These are phyloP conservation scores for Nezara viridula DNA, from an alignment of 2,888 invertebrate genomes.

Conservation along the genomic window DNA sequence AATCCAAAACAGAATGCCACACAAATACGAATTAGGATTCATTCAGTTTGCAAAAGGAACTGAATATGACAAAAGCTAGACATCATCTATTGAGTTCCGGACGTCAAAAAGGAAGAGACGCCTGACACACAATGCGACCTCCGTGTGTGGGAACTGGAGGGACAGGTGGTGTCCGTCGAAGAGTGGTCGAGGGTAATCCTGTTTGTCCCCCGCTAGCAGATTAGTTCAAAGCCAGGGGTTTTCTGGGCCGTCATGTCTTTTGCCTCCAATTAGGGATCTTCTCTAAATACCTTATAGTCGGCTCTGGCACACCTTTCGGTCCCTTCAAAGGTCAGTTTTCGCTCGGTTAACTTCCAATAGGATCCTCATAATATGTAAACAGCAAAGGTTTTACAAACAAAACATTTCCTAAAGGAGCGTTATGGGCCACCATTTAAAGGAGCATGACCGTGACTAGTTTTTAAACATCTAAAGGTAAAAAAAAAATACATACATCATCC, in stretches of 20 bases:
- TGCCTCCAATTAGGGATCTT: constrained; percentile 35
- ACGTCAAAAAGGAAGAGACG: constrained; percentile 26
- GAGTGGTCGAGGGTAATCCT: constrained; percentile 46
- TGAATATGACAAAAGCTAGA: constrained; percentile 19
- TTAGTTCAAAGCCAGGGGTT: constrained; percentile 30
- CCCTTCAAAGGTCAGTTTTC: background rate
- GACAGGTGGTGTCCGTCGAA: constrained; percentile 38
- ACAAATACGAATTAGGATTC: background rate
- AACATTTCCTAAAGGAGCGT: background rate
- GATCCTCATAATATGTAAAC: background rate
- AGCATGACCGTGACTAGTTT: no score
- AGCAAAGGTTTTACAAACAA: background rate
- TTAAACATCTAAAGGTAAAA: no score
- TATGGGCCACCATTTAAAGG: no score
- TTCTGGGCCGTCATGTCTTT: constrained; percentile 18
- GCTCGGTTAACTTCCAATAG: background rate
- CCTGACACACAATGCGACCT: background rate
- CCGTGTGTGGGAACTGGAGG: constrained; percentile 49
- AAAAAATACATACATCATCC: no score
- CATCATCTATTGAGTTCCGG: constrained; percentile 23
- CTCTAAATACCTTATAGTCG: constrained; percentile 1
- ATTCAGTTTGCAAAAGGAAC: constrained; percentile 7
- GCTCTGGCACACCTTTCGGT: constrained; percentile 21
- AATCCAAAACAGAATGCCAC: background rate
- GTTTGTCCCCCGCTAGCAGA: constrained; percentile 18